Base-by-base conservation (phyloP, 2,113 vertebrate species). In the Ancistrus triradiatus region DNA sequence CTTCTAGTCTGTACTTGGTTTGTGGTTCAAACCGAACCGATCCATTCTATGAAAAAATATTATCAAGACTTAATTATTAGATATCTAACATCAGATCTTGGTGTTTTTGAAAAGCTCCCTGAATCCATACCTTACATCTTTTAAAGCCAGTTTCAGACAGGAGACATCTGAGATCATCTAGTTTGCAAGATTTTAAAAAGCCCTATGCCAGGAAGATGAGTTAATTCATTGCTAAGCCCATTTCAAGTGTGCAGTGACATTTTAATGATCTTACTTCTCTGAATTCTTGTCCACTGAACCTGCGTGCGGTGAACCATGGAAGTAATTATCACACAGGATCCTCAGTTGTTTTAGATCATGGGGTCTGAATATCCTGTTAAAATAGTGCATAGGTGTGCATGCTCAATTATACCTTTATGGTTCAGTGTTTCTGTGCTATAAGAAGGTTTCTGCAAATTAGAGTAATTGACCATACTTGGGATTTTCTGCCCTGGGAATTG, bases 241-340 rank as follows among this genome's bases (percentile, higher is more conserved):
- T 56, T 58, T 7, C 2, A 19, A 10, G 15, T 46, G 33, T 33
- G 28, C 15, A 11, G 22, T 43, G 22, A 50, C 35, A 3, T 43
- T 61, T 18, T 83, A 85, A 86, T 85, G 74, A 82, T 75, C 75
- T 70, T 52, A 74, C 76, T 74, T 81, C 81, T 70, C 40, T 63
- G 13, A 62, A 77, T 66, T 64, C 78, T 71, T 63, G 64, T 74
- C 53, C 69, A 78, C 63, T 50, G 66, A 55, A 38, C 27, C 51
- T 51, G 57, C 61, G 73, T 46, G 14, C 78, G 60, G 49, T 53
- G 27, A 56, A 76, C 48, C 66, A 7, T n/a, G 38, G 44, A 61
- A 73, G 69, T 75, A 62, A 82, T 80, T 80, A 74, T 51, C 69
- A 68, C 25, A n/a, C 61, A 48, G 59, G 68, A 53, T 76, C 76